These are phyloP conservation scores for Heteromormyrus szaboi DNA, from an alignment of 2,797 vertebrate species.

Conservation along the genomic window DNA sequence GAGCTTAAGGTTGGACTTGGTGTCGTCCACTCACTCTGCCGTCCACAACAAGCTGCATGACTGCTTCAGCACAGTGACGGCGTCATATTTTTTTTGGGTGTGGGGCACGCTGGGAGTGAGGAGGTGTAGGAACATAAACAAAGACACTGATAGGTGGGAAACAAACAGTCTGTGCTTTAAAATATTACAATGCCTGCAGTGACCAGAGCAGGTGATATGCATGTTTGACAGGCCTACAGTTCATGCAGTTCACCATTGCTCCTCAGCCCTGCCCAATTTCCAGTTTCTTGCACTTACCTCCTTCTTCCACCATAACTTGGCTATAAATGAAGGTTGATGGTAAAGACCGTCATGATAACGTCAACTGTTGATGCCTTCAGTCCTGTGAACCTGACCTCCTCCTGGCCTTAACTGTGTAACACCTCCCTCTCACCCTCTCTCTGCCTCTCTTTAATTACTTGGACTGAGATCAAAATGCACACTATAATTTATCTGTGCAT, in stretches of 20 bases:
- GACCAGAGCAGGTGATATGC: constrained; percentile 68
- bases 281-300: constrained; percentile 40
- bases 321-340: constrained; percentile 56
- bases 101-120: constrained; percentile 31
- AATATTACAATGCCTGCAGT: constrained; percentile 61
- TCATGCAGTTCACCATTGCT: constrained; percentile 64
- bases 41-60: constrained; percentile 64
- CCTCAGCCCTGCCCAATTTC: constrained; percentile 27
- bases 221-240: constrained; percentile 67
- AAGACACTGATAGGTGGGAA: constrained; percentile 21
- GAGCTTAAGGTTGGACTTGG: constrained; percentile 53
- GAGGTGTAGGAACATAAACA: constrained; percentile 38
- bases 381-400: constrained; percentile 48
- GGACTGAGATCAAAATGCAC: constrained; percentile 46
- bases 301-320: constrained; percentile 65
- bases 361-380: constrained; percentile 69
- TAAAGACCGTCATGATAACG: constrained; percentile 65
- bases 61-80: constrained; percentile 68
- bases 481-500: constrained; percentile 29
- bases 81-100: constrained; percentile 40
- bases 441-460: constrained; percentile 27
- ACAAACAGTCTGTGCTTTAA: neutral
- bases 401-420: constrained; percentile 46
- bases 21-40: constrained; percentile 50
- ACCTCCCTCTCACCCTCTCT: constrained; percentile 15